A percentile compares a stretch with the other conserved stretches of the same genome.
Conservation (phyloP, 2,888 invertebrate genomes). For the Muschampia staudingeri region DNA sequence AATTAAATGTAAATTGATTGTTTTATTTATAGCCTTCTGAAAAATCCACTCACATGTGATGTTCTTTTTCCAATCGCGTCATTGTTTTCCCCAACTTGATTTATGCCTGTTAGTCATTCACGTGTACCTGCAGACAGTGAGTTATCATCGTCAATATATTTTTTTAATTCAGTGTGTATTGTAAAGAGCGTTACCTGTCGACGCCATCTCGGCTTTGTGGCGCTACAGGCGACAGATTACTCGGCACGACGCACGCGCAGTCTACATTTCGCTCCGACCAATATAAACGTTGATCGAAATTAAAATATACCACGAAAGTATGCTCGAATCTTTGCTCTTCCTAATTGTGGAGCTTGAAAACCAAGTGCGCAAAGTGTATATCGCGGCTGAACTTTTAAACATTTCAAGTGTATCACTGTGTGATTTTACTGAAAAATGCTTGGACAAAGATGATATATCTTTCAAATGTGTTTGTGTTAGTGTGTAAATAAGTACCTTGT, state of each 20-base stretch:
- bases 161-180: constrained; percentile 70
- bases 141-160: constrained; percentile 73
- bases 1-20: constrained; percentile 11
- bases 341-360: constrained; percentile 55
- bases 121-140: constrained; percentile 70
- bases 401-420: constrained; percentile 47
- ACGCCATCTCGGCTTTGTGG: constrained; percentile 74
- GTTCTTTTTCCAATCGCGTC: constrained; percentile 34
- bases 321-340: constrained; percentile 71
- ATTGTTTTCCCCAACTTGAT: constrained; percentile 35
- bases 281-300: constrained; percentile 87
- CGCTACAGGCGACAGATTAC: constrained; percentile 75
- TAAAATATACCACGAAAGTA: constrained; percentile 82
- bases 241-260: constrained; percentile 84
- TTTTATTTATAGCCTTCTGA: constrained; percentile 23
- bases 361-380: constrained; percentile 66
- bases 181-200: constrained; percentile 77
- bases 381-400: constrained; percentile 55
- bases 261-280: constrained; percentile 82
- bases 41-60: constrained; percentile 15
- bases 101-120: constrained; percentile 60
- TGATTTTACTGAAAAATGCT: constrained; percentile 34
- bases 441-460: background rate
- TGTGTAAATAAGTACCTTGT: constrained; percentile 20
- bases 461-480: constrained; percentile 30